These are phyloP conservation scores for Tachysurus vachellii DNA, from an alignment of 2,113 vertebrate genomes.

Conservation along the genomic window DNA sequence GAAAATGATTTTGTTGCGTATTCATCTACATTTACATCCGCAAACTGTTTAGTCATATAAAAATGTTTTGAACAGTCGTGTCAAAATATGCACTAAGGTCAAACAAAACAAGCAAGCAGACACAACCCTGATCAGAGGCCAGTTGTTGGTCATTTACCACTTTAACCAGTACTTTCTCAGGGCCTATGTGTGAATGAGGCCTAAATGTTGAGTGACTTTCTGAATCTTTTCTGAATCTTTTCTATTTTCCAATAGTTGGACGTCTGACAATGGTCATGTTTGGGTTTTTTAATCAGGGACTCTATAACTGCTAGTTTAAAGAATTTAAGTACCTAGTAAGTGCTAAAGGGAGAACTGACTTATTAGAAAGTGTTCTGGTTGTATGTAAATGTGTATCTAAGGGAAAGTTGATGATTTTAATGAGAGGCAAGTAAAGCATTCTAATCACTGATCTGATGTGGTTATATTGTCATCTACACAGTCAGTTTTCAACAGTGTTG, in stretches of 20 bases:
- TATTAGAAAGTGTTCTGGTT: neutral
- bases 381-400: neutral
- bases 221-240: too few species aligned
- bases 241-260: too few species aligned
- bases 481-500: neutral
- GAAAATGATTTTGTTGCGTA: neutral
- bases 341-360: neutral
- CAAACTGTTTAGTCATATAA: too few species aligned
- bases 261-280: too few species aligned
- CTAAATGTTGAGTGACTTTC: too few species aligned
- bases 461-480: neutral
- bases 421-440: neutral
- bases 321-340: neutral
- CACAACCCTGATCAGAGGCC: too few species aligned
- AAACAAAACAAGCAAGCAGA: neutral
- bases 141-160: too few species aligned
- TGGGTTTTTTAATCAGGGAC: too few species aligned
- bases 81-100: neutral
- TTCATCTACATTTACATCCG: neutral
- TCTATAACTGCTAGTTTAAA: neutral
- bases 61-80: neutral
- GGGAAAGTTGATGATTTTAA: neutral
- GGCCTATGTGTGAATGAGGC: too few species aligned
- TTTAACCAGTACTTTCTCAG: too few species aligned
- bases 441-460: neutral